A percentile compares a stretch with the other conserved stretches of the same genome.
These are phyloP conservation scores for Drymodes brunneopygia DNA, from an alignment of 2,113 vertebrate species.

Conservation along the genomic window DNA sequence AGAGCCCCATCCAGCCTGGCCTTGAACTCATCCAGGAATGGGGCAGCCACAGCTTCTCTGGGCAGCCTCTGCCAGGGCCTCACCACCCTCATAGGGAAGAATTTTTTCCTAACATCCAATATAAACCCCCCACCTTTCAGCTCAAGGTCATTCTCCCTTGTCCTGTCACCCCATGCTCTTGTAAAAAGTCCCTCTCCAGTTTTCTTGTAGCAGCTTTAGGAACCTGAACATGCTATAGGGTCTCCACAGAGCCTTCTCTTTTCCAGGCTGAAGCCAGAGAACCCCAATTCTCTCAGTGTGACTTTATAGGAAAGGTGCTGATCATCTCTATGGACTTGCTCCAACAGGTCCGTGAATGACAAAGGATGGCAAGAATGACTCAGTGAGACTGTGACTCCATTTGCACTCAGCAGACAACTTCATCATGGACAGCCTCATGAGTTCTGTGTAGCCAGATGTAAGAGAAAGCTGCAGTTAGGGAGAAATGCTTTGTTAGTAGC, in stretches of 20 bases:
- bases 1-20: background rate
- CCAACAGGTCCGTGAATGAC: background rate
- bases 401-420: background rate
- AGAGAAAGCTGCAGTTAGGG: background rate
- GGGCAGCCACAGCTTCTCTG: background rate
- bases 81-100: background rate
- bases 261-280: background rate
- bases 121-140: background rate
- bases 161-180: background rate
- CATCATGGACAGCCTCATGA: fast-evolving
- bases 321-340: background rate
- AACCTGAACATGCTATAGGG: background rate
- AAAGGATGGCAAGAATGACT: background rate
- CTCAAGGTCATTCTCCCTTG: background rate
- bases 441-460: background rate
- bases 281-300: background rate
- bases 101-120: background rate
- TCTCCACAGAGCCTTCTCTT: background rate
- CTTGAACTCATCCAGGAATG: background rate
- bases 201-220: background rate
- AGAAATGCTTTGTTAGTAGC: background rate
- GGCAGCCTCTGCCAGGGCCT: background rate
- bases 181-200: background rate
- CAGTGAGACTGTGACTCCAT: background rate
- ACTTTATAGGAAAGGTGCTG: background rate